Percentiles rank a stretch among this genome's conserved stretches.
Conservation (phyloP, 2,888 invertebrate genomes). For the Gastrophysa polygoni region DNA sequence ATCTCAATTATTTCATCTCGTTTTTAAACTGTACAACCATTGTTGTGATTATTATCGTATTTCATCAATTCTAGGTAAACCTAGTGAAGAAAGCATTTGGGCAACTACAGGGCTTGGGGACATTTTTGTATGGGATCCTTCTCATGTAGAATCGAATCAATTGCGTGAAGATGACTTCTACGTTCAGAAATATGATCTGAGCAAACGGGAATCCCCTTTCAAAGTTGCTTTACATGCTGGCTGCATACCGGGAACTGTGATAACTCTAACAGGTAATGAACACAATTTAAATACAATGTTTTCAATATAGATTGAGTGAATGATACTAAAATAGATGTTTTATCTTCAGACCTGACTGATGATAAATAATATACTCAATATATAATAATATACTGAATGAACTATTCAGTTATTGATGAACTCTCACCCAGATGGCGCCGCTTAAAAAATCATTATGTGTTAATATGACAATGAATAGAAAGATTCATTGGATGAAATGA, state of each 20-base stretch:
- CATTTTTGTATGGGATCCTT: slow-evolving; percentile 81
- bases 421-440: too few species aligned
- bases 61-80: slow-evolving; percentile 61
- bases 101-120: slow-evolving; percentile 79
- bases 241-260: slow-evolving; percentile 72
- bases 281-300: background rate
- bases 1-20: background rate
- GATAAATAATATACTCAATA: too few species aligned
- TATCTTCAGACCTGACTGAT: too few species aligned
- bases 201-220: slow-evolving; percentile 63
- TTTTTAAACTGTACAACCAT: too few species aligned
- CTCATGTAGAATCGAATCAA: slow-evolving; percentile 64
- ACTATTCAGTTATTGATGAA: too few species aligned
- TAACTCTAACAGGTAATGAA: slow-evolving; percentile 65
- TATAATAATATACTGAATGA: too few species aligned
- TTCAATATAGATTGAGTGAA: too few species aligned
- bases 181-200: slow-evolving; percentile 72
- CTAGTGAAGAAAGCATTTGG: slow-evolving; percentile 79
- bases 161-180: slow-evolving; percentile 61
- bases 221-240: slow-evolving; percentile 62
- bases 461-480: too few species aligned
- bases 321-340: too few species aligned
- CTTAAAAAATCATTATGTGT: too few species aligned
- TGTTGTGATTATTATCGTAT: background rate
- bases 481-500: too few species aligned